Conservation (phyloP, 1,140 invertebrate genomes). For the Diorhabda sublineata region DNA sequence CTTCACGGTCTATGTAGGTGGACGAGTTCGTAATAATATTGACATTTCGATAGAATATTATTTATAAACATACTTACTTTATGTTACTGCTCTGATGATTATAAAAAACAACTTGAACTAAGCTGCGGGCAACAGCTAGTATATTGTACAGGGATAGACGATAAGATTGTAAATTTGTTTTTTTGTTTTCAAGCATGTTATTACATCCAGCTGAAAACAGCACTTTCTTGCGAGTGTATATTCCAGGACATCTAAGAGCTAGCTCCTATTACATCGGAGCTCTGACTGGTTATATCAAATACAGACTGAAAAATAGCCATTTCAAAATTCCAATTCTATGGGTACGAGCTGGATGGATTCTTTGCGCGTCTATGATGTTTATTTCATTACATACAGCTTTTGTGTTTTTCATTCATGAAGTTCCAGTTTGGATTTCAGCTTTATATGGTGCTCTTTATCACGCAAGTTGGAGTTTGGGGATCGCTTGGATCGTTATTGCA, state of each 20-base stretch:
- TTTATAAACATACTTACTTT: too few species aligned
- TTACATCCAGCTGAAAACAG: slow-evolving; percentile 57
- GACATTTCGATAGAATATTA: too few species aligned
- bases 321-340: slow-evolving; percentile 17
- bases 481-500: slow-evolving; percentile 65
- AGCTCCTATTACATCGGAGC: slow-evolving; percentile 60
- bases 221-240: slow-evolving; percentile 61
- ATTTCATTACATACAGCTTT: slow-evolving; percentile 55
- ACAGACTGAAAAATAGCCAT: slow-evolving; percentile 21
- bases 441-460: slow-evolving; percentile 63
- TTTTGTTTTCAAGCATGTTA: slow-evolving; percentile 51
- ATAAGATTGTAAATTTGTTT: not conserved
- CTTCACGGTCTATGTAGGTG: too few species aligned
- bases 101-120: too few species aligned
- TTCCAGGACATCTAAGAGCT: slow-evolving; percentile 67
- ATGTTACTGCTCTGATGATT: too few species aligned
- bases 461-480: slow-evolving; percentile 62
- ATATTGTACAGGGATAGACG: too few species aligned
- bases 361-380: slow-evolving; percentile 40
- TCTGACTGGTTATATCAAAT: slow-evolving; percentile 24
- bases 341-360: slow-evolving; percentile 38
- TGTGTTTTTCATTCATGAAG: slow-evolving; percentile 59
- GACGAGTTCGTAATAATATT: too few species aligned
- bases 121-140: too few species aligned
- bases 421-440: slow-evolving; percentile 56